phyloP scores from a whole-genome alignment of 2,113 vertebrate species.

The Trichomycterus rosablanca region DNA sequence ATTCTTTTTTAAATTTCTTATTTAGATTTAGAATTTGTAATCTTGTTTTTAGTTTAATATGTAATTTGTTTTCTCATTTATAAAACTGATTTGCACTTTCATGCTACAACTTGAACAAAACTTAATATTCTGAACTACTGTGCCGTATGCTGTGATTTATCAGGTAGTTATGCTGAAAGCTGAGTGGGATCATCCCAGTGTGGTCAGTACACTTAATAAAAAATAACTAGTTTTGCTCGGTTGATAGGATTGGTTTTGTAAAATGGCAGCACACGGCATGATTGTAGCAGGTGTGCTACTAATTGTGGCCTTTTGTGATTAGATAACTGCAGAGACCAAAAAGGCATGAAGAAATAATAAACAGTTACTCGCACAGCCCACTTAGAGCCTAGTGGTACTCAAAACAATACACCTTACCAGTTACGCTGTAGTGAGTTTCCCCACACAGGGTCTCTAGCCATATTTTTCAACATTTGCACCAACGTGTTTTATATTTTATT shows the following conservation, averaged over 20 bases:
- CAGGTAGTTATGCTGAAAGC: not conserved
- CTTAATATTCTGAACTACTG: too few relatives aligned
- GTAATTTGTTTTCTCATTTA: too few relatives aligned
- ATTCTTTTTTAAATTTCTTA: slow-evolving; percentile 1
- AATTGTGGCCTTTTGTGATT: slow-evolving; percentile 22
- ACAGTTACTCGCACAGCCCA: not conserved
- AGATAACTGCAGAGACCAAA: slow-evolving; percentile 17
- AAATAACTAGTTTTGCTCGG: slow-evolving; percentile 2
- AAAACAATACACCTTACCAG: slow-evolving; percentile 5
- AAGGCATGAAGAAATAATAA: slow-evolving; percentile 13
- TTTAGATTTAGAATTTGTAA: too few relatives aligned
- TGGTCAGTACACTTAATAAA: slow-evolving; percentile 12
- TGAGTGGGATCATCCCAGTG: slow-evolving; percentile 22
- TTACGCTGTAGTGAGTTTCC: too few relatives aligned
- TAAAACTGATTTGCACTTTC: too few relatives aligned
- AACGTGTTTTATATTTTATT: too few relatives aligned
- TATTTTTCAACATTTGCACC: too few relatives aligned
- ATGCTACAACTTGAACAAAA: too few relatives aligned
- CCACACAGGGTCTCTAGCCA: too few relatives aligned
- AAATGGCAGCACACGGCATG: not conserved
- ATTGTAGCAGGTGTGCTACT: slow-evolving; percentile 23
- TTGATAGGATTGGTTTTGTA: not conserved
- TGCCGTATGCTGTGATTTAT: slow-evolving; percentile 22
- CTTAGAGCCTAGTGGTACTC: not conserved
- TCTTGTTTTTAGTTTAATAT: too few relatives aligned